A percentile compares a stretch with the other conserved stretches of the same genome.
Evolutionary conservation across 2,888 invertebrate species (phyloP).

Genomic region (Colostygia pectinataria): DNA sequence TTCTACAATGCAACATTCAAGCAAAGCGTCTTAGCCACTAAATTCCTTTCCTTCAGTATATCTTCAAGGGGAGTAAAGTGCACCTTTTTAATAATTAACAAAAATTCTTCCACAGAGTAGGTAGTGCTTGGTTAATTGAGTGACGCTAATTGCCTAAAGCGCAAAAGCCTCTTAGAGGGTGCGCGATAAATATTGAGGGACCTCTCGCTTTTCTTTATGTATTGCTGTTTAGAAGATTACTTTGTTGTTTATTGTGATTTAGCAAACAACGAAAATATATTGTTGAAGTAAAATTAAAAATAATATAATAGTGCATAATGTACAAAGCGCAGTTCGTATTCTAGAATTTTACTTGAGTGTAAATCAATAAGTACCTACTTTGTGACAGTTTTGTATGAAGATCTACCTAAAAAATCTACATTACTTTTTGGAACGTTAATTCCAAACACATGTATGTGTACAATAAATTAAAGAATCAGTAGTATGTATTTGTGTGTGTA

Average conservation of each 20-base stretch:
- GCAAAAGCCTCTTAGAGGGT: slow-evolving; percentile 71
- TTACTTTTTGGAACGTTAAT: too few species aligned
- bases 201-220: slow-evolving; percentile 65
- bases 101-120: slow-evolving; percentile 70
- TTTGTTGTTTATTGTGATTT: slow-evolving; percentile 34
- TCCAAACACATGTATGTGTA: too few species aligned
- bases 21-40: slow-evolving; percentile 5
- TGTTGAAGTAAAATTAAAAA: too few species aligned
- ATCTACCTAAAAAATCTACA: too few species aligned
- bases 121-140: slow-evolving; percentile 71
- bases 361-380: too few species aligned
- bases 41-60: slow-evolving; percentile 35
- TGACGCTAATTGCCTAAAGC: slow-evolving; percentile 80
- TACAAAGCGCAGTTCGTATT: too few species aligned
- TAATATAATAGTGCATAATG: too few species aligned
- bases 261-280: not conserved
- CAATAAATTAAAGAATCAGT: too few species aligned
- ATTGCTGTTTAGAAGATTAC: slow-evolving; percentile 41
- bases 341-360: too few species aligned
- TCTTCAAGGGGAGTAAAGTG: slow-evolving; percentile 63
- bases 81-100: slow-evolving; percentile 81
- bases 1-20: slow-evolving; percentile 6
- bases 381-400: too few species aligned
- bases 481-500: too few species aligned
- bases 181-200: slow-evolving; percentile 61